phyloP scores from a whole-genome alignment of 2,797 vertebrate genomes.

The Xenopus petersii region DNA sequence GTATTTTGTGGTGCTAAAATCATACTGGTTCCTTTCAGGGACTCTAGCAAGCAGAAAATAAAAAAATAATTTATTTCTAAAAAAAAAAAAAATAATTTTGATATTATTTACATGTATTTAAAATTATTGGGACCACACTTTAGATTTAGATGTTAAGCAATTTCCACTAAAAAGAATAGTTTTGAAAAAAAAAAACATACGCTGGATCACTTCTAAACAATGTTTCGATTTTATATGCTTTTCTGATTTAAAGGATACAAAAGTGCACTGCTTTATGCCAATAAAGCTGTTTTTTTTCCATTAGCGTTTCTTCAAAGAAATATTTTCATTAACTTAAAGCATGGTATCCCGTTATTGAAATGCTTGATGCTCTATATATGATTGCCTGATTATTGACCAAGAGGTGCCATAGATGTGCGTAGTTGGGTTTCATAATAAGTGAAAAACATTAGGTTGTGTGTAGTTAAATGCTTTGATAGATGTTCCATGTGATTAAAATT shows the following conservation, averaged over 20 bases:
- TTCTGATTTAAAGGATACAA: constrained; percentile 50
- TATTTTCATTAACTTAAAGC: constrained; percentile 63
- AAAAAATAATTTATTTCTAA: constrained; percentile 54
- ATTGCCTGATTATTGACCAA: constrained; percentile 68
- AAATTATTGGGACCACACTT: constrained; percentile 51
- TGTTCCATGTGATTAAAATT: constrained; percentile 72
- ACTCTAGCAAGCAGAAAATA: constrained; percentile 61
- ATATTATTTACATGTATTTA: constrained; percentile 49
- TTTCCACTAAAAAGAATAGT: constrained; percentile 48
- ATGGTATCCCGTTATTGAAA: constrained; percentile 63
- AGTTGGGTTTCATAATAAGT: constrained; percentile 63
- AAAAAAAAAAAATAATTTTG: constrained; percentile 37
- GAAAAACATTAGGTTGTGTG: constrained; percentile 67
- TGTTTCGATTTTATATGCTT: constrained; percentile 27
- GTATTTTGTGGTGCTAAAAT: constrained; percentile 69
- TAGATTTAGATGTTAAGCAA: constrained; percentile 30
- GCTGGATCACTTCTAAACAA: constrained; percentile 2
- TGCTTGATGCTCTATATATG: constrained; percentile 65
- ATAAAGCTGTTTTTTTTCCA: constrained; percentile 63
- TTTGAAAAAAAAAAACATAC: constrained; percentile 3
- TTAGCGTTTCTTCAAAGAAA: constrained; percentile 55
- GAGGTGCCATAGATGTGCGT: constrained; percentile 66
- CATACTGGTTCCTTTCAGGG: constrained; percentile 55
- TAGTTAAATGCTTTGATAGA: constrained; percentile 69
- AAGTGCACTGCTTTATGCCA: constrained; percentile 62